Base-by-base conservation (phyloP, 2,797 vertebrate species). In the Spondyliosoma cantharus region DNA sequence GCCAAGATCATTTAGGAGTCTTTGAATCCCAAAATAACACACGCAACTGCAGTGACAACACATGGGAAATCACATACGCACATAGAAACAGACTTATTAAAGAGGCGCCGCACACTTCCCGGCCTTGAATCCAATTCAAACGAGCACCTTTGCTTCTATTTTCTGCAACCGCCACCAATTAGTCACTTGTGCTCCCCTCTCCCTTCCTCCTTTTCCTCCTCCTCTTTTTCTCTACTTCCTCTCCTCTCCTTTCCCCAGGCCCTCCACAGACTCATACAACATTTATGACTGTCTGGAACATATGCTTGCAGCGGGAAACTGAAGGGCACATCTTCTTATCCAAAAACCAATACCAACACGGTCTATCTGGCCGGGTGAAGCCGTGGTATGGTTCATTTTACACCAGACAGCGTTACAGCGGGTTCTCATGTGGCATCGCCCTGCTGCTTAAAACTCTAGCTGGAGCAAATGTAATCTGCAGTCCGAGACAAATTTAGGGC, bases 231-330 rank as follows among this genome's bases (percentile, higher is more conserved):
- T 48, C 15, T 17, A 11, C 60, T 27, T 62, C 59, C 67, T 73
- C 22, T 53, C 15, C 17, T n/a, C 62, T 69, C 52, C 37, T n/a
- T 69, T 69, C 83, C 58, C 24, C 53, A 24, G 76, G 67, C 68
- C 29, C 67, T 82, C 62, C 61, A 27, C 80, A 77, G 73, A 72
- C 84, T 92, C 88, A 86, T 91, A 43, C 88, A 91, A 89, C 86
- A 91, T 90, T 88, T 73, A 91, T 87, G 84, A 83, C 74, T 78
- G 88, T 90, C 89, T 90, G 90, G 84, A 85, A 88, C 85, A 81
- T 64, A 53, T 25, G 71, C 83, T 85, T 68, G 77, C 80, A 87
- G 87, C 87, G 75, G 64, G 50, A 82, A 84, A 76, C 73, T 73
- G 73, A 87, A 85, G 85, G 84, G 69, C 79, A 82, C 71, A 76